phyloP scores from a whole-genome alignment of 2,888 invertebrate genomes.

The Rhogogaster chlorosoma region DNA sequence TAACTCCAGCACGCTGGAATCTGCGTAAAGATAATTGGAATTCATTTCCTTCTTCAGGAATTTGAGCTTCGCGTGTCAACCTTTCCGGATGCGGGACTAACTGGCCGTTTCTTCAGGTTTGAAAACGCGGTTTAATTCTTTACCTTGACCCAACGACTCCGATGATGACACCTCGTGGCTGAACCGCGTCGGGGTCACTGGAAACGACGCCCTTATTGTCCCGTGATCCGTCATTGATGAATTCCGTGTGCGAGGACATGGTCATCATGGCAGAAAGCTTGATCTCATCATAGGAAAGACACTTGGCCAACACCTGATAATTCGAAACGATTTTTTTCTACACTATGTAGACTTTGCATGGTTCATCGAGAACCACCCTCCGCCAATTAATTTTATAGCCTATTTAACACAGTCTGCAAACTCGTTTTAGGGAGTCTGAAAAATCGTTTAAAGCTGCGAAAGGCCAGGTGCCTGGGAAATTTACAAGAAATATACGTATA shows the following conservation, averaged over 20 bases:
- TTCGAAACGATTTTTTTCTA: background rate
- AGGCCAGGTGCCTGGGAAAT: background rate
- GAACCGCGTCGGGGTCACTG: constrained; percentile 77
- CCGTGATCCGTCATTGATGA: constrained; percentile 82
- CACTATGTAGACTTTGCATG: background rate
- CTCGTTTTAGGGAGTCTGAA: constrained; percentile 2
- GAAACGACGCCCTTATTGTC: constrained; percentile 79
- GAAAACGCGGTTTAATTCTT: constrained; percentile 46
- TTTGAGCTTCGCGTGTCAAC: background rate
- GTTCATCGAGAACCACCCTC: background rate
- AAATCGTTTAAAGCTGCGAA: background rate
- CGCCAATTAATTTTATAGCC: background rate
- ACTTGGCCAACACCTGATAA: constrained; percentile 78
- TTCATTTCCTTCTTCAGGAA: background rate
- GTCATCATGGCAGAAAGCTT: constrained; percentile 82
- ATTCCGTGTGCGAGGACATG: constrained; percentile 81
- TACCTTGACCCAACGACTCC: constrained; percentile 74
- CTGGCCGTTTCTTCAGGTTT: background rate
- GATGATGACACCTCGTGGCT: constrained; percentile 79
- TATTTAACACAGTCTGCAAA: constrained; percentile 18
- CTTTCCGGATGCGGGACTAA: background rate
- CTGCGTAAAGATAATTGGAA: constrained; percentile 64
- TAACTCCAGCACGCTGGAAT: constrained; percentile 79
- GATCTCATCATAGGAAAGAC: constrained; percentile 84
- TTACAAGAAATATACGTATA: background rate